phyloP scores from a whole-genome alignment of 2,113 vertebrate genomes.

The Ailurus styani region DNA sequence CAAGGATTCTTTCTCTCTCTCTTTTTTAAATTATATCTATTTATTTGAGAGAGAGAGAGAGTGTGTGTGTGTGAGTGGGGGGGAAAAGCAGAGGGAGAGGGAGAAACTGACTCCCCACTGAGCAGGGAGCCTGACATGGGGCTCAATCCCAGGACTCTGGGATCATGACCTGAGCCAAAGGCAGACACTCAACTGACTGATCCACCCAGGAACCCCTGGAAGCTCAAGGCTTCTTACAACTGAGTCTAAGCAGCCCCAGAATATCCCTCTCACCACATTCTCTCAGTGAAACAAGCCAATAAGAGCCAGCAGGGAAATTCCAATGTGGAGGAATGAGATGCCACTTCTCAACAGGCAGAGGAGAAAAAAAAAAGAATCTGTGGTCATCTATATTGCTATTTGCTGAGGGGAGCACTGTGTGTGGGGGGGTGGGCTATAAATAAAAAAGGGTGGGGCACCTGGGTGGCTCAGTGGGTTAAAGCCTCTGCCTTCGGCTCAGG shows the following conservation, averaged over 20 bases:
- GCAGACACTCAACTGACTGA: neutral
- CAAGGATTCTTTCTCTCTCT: neutral
- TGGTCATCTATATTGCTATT: neutral
- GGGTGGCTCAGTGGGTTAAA: no score
- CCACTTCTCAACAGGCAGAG: neutral
- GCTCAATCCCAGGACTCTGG: neutral
- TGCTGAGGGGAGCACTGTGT: neutral
- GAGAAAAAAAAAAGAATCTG: neutral
- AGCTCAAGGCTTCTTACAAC: neutral
- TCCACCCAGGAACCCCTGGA: neutral
- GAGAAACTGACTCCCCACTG: neutral
- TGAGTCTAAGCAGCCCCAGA: neutral
- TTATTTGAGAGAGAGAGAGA: neutral
- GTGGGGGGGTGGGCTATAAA: neutral
- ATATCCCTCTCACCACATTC: no score
- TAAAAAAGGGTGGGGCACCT: neutral
- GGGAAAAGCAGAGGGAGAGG: neutral
- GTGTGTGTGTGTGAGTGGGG: accelerated
- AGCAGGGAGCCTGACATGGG: neutral
- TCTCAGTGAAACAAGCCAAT: neutral
- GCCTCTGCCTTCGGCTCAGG: no score
- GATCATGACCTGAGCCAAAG: neutral
- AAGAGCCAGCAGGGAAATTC: neutral
- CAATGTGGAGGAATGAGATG: neutral
- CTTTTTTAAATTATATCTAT: neutral